These are phyloP conservation scores for Thunnus maccoyii DNA, from an alignment of 2,113 vertebrate genomes.

Conservation along the genomic window DNA sequence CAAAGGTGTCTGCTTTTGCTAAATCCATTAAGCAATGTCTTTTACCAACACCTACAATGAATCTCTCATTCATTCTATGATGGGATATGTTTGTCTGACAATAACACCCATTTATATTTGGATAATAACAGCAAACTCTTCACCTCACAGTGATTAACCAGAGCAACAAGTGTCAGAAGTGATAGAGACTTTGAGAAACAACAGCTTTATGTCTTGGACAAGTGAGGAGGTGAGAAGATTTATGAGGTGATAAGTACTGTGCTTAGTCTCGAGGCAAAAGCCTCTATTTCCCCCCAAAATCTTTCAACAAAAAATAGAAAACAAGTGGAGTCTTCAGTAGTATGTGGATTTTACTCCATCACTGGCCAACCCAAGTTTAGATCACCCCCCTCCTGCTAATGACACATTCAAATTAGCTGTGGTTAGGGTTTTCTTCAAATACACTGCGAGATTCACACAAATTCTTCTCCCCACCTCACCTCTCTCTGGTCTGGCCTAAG, in stretches of 20 bases:
- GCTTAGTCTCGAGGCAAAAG: conserved; percentile 44
- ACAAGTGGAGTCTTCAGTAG: conserved; percentile 64
- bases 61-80: neutral
- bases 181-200: conserved; percentile 20
- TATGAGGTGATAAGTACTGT: conserved; percentile 75
- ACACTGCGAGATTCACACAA: conserved; percentile 83
- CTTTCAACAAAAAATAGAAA: conserved; percentile 62
- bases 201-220: conserved; percentile 29
- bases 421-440: conserved; percentile 83
- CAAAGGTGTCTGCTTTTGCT: neutral
- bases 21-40: neutral
- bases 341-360: conserved; percentile 64
- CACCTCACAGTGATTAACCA: neutral
- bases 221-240: conserved; percentile 59
- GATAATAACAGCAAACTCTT: neutral
- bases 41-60: conserved; percentile 11
- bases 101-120: neutral
- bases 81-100: neutral
- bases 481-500: conserved; percentile 81
- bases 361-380: conserved; percentile 74
- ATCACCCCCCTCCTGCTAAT: conserved; percentile 76
- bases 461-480: conserved; percentile 85
- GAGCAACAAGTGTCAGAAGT: neutral
- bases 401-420: conserved; percentile 85
- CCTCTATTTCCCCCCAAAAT: conserved; percentile 39